phyloP scores from a whole-genome alignment of 2,797 vertebrate genomes.

The Psittacula derbiana region DNA sequence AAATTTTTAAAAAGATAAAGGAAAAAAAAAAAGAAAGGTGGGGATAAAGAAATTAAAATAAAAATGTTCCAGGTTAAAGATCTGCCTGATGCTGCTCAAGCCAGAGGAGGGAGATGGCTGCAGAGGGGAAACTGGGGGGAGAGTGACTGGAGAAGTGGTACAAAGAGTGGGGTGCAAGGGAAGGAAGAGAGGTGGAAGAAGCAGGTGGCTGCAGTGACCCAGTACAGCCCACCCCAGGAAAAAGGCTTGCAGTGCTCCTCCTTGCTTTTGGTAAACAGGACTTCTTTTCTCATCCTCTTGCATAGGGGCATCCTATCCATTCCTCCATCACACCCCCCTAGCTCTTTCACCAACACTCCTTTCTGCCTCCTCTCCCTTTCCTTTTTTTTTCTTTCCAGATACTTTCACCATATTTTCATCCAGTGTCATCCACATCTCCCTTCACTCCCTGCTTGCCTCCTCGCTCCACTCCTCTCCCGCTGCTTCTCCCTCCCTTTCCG shows the following conservation, averaged over 20 bases:
- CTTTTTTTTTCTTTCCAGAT: neutral
- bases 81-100: neutral
- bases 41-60: neutral
- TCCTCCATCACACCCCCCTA: rapidly evolving
- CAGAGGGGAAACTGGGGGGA: rapidly evolving
- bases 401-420: neutral
- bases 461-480: neutral
- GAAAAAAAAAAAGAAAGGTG: neutral
- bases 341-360: neutral
- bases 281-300: neutral
- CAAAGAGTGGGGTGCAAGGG: neutral
- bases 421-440: neutral
- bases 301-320: rapidly evolving
- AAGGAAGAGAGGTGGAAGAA: neutral
- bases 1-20: neutral
- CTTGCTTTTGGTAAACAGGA: neutral
- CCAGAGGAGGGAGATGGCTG: neutral
- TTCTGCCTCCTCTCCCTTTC: neutral
- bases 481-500: neutral
- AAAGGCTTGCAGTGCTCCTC: neutral
- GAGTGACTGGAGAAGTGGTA: neutral
- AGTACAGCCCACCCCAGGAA: neutral
- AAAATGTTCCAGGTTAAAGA: neutral
- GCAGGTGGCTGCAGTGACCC: rapidly evolving
- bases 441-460: neutral